Evolutionary conservation across 2,888 invertebrate genomes (phyloP).

Genomic region (Drosophila ezoana): DNA sequence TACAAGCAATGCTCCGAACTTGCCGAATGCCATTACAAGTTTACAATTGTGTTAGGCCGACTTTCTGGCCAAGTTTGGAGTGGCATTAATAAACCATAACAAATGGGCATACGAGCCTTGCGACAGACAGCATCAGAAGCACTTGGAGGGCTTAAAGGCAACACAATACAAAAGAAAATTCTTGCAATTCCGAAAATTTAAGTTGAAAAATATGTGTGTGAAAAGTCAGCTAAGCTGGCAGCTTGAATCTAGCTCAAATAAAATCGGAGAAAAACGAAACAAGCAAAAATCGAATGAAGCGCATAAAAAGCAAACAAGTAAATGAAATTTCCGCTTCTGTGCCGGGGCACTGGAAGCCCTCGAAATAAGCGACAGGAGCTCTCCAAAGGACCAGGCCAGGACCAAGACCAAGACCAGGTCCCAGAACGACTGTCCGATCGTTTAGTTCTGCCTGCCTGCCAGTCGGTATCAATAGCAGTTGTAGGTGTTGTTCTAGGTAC

Average conservation of each 20-base stretch:
- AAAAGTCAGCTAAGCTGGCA: constrained; percentile 24
- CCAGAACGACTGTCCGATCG: constrained; percentile 31
- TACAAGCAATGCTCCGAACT: constrained; percentile 63
- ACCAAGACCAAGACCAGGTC: constrained; percentile 4
- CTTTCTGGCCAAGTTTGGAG: constrained; percentile 34
- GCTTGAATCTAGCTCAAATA: constrained; percentile 44
- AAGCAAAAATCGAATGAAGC: constrained; percentile 49
- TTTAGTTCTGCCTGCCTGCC: constrained; percentile 20
- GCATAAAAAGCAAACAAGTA: constrained; percentile 71
- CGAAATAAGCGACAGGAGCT: constrained; percentile 15
- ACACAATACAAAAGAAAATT: not conserved
- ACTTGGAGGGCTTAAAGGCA: constrained; percentile 1
- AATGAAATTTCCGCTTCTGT: constrained; percentile 76
- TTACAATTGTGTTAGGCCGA: constrained; percentile 72
- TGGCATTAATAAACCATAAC: constrained; percentile 75
- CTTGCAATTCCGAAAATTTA: constrained; percentile 29
- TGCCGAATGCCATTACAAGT: constrained; percentile 73
- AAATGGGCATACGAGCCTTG: constrained; percentile 48
- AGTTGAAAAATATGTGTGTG: constrained; percentile 43
- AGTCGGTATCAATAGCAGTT: constrained; percentile 42
- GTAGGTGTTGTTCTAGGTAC: constrained; percentile 23
- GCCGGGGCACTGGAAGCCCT: constrained; percentile 16
- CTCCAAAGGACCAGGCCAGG: constrained; percentile 10
- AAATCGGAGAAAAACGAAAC: constrained; percentile 13
- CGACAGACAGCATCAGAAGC: constrained; percentile 19